These are phyloP conservation scores for Drosophila sturtevanti DNA, from an alignment of 1,140 invertebrate genomes.

Conservation along the genomic window DNA sequence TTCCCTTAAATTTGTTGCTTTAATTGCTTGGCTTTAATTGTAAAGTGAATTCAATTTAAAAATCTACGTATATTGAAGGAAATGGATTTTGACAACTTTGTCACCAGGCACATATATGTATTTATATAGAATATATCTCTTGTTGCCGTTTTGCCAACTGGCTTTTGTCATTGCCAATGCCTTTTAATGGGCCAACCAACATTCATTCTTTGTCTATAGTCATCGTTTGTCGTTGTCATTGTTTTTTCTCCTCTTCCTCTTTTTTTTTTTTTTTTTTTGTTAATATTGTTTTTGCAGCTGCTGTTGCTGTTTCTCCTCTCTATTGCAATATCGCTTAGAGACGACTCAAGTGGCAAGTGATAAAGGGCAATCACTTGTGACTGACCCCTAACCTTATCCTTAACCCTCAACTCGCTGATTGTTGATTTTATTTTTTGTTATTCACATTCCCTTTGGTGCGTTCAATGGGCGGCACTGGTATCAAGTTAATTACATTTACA, in stretches of 20 bases:
- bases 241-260: neutral
- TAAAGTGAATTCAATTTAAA: too few relatives aligned
- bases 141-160: neutral
- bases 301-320: neutral
- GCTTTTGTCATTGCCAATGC: slow-evolving; percentile 17
- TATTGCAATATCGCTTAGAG: slow-evolving; percentile 4
- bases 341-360: slow-evolving; percentile 60
- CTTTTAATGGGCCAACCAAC: slow-evolving; percentile 27
- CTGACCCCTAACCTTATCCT: slow-evolving; percentile 36
- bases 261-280: slow-evolving; percentile 9
- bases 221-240: slow-evolving; percentile 18
- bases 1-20: too few relatives aligned
- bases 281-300: slow-evolving; percentile 26
- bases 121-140: slow-evolving; percentile 13
- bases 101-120: slow-evolving; percentile 6
- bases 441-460: neutral
- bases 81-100: slow-evolving; percentile 17
- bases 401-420: neutral
- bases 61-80: too few relatives aligned
- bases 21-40: too few relatives aligned
- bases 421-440: neutral
- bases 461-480: neutral
- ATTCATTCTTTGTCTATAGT: neutral
- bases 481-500: slow-evolving; percentile 61
- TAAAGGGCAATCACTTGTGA: slow-evolving; percentile 74